These are phyloP conservation scores for Chondrosia reniformis DNA, from an alignment of 37 sponge, comb jelly and placozoan species.

Conservation along the genomic window DNA sequence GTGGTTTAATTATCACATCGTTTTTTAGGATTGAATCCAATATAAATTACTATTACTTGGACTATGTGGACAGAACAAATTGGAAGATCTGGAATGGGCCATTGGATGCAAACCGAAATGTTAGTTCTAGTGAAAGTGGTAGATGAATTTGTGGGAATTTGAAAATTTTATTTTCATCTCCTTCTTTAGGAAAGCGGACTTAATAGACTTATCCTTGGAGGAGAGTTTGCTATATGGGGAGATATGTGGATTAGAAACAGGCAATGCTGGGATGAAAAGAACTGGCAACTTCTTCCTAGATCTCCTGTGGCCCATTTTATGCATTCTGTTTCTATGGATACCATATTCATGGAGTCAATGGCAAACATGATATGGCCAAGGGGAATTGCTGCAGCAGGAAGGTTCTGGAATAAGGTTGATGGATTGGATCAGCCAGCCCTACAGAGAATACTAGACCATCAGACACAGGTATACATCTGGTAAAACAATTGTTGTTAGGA, in stretches of 20 bases:
- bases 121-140: too few relatives aligned
- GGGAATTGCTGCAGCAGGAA: slow-evolving; percentile 35
- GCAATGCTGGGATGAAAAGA: slow-evolving; percentile 33
- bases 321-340: slow-evolving; percentile 13
- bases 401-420: slow-evolving; percentile 24
- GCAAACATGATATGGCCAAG: slow-evolving; percentile 37
- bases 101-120: not conserved
- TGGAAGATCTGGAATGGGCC: slow-evolving; percentile 8
- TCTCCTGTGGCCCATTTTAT: slow-evolving; percentile 38
- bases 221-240: slow-evolving; percentile 38
- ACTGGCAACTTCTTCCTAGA: slow-evolving; percentile 8
- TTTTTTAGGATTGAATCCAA: slow-evolving; percentile 17
- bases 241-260: slow-evolving; percentile 13
- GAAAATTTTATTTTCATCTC: not conserved
- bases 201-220: slow-evolving; percentile 10
- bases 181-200: not conserved
- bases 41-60: slow-evolving; percentile 9
- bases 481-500: too few relatives aligned
- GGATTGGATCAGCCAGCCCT: not conserved
- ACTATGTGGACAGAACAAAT: not conserved
- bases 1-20: too few relatives aligned
- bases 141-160: too few relatives aligned
- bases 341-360: slow-evolving; percentile 28
- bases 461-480: not conserved
- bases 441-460: not conserved